Conservation (phyloP, 2,797 vertebrate species). For the Cryptoblepharus egeriae region DNA sequence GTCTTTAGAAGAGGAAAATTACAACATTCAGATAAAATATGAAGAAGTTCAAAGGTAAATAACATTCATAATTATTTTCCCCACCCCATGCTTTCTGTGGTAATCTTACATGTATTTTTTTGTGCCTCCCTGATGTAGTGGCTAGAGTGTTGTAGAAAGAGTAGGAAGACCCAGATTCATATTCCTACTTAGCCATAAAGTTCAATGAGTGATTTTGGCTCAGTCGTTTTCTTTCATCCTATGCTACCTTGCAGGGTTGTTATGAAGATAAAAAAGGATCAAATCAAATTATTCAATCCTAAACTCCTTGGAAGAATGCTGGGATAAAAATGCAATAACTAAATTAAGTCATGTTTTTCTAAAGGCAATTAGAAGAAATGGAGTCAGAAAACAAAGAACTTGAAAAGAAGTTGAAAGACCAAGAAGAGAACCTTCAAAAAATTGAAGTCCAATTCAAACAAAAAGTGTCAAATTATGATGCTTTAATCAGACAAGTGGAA, state of each 20-base stretch:
- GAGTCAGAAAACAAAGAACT: slow-evolving; percentile 84
- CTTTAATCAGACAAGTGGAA: slow-evolving; percentile 84
- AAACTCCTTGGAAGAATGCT: too few species aligned
- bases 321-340: too few species aligned
- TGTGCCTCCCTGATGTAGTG: too few species aligned
- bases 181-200: too few species aligned
- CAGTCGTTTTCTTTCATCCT: too few species aligned
- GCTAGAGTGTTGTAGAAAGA: too few species aligned
- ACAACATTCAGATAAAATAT: slow-evolving; percentile 78
- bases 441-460: slow-evolving; percentile 81
- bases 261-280: too few species aligned
- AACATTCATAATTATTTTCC: slow-evolving; percentile 7
- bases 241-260: too few species aligned
- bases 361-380: slow-evolving; percentile 82
- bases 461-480: slow-evolving; percentile 79
- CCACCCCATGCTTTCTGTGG: not conserved
- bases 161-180: too few species aligned
- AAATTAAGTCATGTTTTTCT: slow-evolving; percentile 33
- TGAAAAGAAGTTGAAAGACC: slow-evolving; percentile 76
- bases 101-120: not conserved
- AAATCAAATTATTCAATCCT: too few species aligned
- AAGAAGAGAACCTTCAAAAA: slow-evolving; percentile 82
- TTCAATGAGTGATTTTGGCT: too few species aligned
- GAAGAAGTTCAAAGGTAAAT: slow-evolving; percentile 81
- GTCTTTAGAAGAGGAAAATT: slow-evolving; percentile 79